Evolutionary conservation across 1,140 invertebrate species (phyloP), one percentile per base, ranked within the genome.

Genomic region (Hirudo medicinalis): DNA sequence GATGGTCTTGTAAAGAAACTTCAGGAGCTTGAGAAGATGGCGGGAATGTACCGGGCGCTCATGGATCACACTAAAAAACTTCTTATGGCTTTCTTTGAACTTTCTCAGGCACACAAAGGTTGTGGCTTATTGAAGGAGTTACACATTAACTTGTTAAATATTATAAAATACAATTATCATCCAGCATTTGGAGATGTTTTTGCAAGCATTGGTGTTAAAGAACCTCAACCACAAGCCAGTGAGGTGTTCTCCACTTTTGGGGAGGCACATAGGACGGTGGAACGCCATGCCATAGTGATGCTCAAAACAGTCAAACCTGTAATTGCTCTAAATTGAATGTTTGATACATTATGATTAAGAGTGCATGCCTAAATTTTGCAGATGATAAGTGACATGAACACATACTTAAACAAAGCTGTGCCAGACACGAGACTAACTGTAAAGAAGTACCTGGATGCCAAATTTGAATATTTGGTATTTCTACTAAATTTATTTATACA

Each of bases 361-460:
- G 2, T 17, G 40, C 11, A 40, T 11, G 43, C 43, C 9, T 49
- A 2, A 49, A 49, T 49, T 75, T 76, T 80, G 82, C 9, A 91
- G 89, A 92, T 95, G 76, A 82, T 97, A 63, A 87, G 87, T 72
- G 94, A 97, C 82, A 86, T 98, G 80, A 93, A 93, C 9, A 98
- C 94, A 0, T 98, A 96, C 82, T 83, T 98, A 0, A 88, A 92
- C 78, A 97, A 98, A 84, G 95, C 94, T 0, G 96, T 99, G 76
- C 95, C 95, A 2, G 96, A 99, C 78, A 99, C 95, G 0, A 90
- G 93, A 79, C 82, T 98, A 43, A 99, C 96, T 0, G 94, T 99
- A 49, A 90, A 91, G 76, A 97, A 97, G 79, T 99, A 98, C 82
- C 91, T 83, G 36, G 94, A 98, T 84, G 89, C 90, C 0, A 99